phyloP scores from a whole-genome alignment of 2,113 vertebrate species.

The Pholis gunnellus region DNA sequence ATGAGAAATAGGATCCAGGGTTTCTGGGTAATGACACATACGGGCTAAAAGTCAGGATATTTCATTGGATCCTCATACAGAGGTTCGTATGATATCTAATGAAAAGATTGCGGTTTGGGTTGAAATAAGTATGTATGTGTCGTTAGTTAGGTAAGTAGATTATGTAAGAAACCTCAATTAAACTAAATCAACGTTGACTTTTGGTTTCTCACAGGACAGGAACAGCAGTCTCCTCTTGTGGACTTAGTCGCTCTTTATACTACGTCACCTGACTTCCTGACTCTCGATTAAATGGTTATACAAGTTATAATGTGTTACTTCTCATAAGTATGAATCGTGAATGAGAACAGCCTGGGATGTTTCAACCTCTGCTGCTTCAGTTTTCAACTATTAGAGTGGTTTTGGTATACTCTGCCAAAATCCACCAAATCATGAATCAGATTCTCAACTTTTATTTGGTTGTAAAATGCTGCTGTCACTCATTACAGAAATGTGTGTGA shows the following conservation, averaged over 20 bases:
- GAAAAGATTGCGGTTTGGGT: not conserved
- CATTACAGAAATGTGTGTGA: not conserved
- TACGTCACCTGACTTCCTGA: not conserved
- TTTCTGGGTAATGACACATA: not conserved
- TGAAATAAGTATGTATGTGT: not conserved
- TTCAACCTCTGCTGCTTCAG: no score
- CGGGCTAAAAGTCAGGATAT: not conserved
- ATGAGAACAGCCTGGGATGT: no score
- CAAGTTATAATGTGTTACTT: not conserved
- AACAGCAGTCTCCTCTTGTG: not conserved
- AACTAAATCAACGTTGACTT: not conserved
- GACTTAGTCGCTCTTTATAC: not conserved
- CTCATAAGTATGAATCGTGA: no score
- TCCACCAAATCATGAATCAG: not conserved
- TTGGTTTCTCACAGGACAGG: not conserved
- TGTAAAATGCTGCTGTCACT: conserved; percentile 15
- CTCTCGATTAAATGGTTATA: not conserved
- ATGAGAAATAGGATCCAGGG: not conserved
- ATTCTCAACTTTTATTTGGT: not conserved
- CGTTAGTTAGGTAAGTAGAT: not conserved
- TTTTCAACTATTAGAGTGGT: not conserved
- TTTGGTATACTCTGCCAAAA: not conserved
- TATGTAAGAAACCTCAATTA: not conserved
- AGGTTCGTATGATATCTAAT: no score
- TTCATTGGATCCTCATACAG: not conserved